Evolutionary conservation across 2,113 vertebrate genomes (phyloP), one percentile per base, ranked within the genome.

Genomic region (Xiphias gladius): DNA sequence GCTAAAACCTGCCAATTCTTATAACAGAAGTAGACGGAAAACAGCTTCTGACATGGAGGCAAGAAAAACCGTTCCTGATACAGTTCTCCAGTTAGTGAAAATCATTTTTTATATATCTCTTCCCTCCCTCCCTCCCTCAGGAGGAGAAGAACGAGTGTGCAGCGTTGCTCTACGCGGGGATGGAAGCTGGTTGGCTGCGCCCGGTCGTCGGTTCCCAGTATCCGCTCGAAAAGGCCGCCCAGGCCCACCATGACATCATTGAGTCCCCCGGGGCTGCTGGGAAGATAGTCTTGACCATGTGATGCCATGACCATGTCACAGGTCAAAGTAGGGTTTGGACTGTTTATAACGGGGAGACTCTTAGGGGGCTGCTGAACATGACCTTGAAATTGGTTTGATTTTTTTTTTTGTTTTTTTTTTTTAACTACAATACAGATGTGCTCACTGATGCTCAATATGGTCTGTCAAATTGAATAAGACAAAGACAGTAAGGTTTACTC

Each of bases 211-310:
- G 92, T n/a, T 39, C 66, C 10, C 69, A 68, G 73, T 93, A 93
- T 69, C 81, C 65, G 0, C 90, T 94, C 0, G 80, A 90, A 26
- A 55, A 90, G 54, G 92, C 88, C 0, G 73, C 86, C 41, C 84
- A 92, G 76, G 90, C 93, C 7, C 92, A 94, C 66, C 87, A 85
- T 11, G 93, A 93, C 68, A 92, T 94, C 75, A 93, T 94, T 0
- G 73, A 92, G 64, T 86, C 80, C 35, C 76, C 84, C 0, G 92
- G 93, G 26, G 92, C 93, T 30, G 50, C 83, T 65, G 93, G 93
- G 76, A 94, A 93, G 79, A 89, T 88, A 0, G 90, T 94, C 37
- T 69, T 94, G 63, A 92, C 75, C 41, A 79, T 93, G 83, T 90
- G 79, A 92, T 54, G 39, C 50, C 11, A 5, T 37, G 2, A 41